Evolutionary conservation across 2,888 invertebrate species (phyloP).

Genomic region (Leucophenga montana): DNA sequence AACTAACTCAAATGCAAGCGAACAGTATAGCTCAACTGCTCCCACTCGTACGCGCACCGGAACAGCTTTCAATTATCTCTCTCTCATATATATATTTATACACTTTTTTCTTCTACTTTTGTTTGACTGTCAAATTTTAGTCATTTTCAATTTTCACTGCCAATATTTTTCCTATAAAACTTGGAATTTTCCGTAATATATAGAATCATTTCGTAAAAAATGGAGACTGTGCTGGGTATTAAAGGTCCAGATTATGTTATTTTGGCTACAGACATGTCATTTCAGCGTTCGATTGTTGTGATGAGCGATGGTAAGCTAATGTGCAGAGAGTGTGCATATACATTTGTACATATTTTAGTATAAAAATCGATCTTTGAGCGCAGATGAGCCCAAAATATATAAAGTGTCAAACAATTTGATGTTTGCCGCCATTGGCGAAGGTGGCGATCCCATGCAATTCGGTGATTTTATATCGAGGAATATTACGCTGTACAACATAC

Average conservation of each 20-base stretch:
- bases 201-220: slow-evolving; percentile 54
- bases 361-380: background rate
- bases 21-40: no score
- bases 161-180: no score
- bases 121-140: no score
- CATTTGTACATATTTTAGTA: background rate
- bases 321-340: background rate
- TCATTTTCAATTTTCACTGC: no score
- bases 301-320: slow-evolving; percentile 80
- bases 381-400: slow-evolving; percentile 94
- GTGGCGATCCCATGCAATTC: slow-evolving; percentile 96
- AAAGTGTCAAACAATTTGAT: slow-evolving; percentile 89
- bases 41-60: no score
- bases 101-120: no score
- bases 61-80: no score
- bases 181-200: no score
- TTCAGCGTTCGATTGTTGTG: slow-evolving; percentile 89
- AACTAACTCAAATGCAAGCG: no score
- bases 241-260: slow-evolving; percentile 92
- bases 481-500: slow-evolving; percentile 96
- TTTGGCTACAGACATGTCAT: slow-evolving; percentile 91
- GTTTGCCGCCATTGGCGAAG: slow-evolving; percentile 93
- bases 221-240: slow-evolving; percentile 93
- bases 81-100: no score
- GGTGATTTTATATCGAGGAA: slow-evolving; percentile 98